Evolutionary conservation across 1,140 invertebrate genomes (phyloP).

Genomic region (Drosophila cardini): DNA sequence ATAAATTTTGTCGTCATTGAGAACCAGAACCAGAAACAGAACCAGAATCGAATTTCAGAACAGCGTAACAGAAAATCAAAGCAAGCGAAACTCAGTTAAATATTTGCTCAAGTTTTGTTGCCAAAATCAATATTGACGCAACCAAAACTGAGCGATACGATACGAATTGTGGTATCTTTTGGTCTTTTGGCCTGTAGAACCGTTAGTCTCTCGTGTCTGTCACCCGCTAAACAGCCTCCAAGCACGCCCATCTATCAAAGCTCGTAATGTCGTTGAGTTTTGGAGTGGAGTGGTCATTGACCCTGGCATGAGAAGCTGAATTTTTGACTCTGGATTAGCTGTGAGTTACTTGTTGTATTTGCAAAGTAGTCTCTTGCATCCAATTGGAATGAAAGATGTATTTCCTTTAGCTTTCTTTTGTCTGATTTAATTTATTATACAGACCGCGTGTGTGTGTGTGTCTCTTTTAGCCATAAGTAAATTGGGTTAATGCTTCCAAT

Average conservation of each 20-base stretch:
- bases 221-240: slow-evolving; percentile 42
- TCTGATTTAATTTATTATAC: slow-evolving; percentile 56
- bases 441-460: slow-evolving; percentile 58
- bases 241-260: slow-evolving; percentile 63
- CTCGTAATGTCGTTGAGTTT: slow-evolving; percentile 69
- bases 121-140: slow-evolving; percentile 79
- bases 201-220: slow-evolving; percentile 54
- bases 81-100: slow-evolving; percentile 48
- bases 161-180: not conserved
- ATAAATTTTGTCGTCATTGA: not conserved
- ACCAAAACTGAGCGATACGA: slow-evolving; percentile 4
- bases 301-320: slow-evolving; percentile 9
- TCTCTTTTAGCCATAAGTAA: slow-evolving; percentile 60
- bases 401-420: slow-evolving; percentile 67
- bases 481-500: slow-evolving; percentile 73
- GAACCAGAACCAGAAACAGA: slow-evolving; percentile 1
- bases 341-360: slow-evolving; percentile 51
- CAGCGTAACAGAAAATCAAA: not conserved
- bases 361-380: slow-evolving; percentile 60
- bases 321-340: slow-evolving; percentile 14
- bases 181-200: slow-evolving; percentile 16
- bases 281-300: slow-evolving; percentile 27
- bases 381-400: slow-evolving; percentile 48
- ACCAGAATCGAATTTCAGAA: not conserved
- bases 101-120: slow-evolving; percentile 57